These are phyloP conservation scores for Edolisoma coerulescens DNA, from an alignment of 2,113 vertebrate species.

Conservation along the genomic window DNA sequence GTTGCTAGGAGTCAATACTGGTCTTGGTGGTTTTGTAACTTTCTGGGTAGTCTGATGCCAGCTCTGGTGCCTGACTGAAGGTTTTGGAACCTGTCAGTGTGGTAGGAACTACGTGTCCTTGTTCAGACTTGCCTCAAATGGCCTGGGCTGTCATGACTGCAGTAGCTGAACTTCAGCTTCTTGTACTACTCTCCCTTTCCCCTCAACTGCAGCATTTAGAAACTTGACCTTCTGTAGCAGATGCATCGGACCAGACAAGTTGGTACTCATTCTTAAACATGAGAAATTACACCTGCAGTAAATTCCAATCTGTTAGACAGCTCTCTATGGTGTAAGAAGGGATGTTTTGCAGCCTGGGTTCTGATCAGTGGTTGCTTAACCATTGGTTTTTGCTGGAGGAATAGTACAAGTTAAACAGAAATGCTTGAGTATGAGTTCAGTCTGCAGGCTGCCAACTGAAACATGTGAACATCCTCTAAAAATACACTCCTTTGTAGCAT, in stretches of 20 bases:
- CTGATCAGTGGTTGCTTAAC: not conserved
- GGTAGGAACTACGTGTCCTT: not conserved
- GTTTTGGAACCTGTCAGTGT: not conserved
- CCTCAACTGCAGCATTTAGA: not conserved
- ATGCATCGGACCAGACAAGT: not conserved
- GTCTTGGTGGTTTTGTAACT: not conserved
- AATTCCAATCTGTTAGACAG: not conserved
- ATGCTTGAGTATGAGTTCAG: not conserved
- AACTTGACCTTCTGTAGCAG: not conserved
- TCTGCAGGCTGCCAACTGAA: not conserved
- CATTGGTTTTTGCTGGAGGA: not conserved
- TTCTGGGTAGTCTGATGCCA: not conserved
- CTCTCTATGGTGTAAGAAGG: not conserved
- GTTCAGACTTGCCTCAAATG: not conserved
- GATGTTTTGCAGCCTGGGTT: not conserved
- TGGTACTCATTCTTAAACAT: not conserved
- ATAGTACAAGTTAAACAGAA: not conserved
- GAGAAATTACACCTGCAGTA: not conserved
- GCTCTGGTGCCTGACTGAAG: not conserved
- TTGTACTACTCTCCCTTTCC: not conserved
- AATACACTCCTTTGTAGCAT: not conserved
- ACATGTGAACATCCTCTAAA: not conserved
- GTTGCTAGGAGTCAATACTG: not conserved
- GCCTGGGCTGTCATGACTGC: not conserved
- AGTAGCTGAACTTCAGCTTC: not conserved